phyloP scores from a whole-genome alignment of 2,797 vertebrate species.

The Sphaeramia orbicularis region DNA sequence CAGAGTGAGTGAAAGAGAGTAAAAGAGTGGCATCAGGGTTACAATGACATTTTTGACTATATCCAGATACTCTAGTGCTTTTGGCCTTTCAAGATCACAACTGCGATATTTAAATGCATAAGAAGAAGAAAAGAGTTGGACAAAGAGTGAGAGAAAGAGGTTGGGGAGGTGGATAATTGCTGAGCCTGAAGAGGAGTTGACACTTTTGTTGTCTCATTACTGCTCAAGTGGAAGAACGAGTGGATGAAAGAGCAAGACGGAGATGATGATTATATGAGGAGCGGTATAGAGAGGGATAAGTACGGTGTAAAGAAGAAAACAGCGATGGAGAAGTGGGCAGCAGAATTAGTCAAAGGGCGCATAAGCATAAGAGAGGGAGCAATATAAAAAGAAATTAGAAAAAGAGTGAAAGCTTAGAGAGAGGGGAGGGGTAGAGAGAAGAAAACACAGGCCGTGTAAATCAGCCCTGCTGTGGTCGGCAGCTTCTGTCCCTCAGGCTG shows the following conservation, averaged over 20 bases:
- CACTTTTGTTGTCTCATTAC: slow-evolving; percentile 74
- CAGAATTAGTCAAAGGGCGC: slow-evolving; percentile 55
- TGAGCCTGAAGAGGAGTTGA: slow-evolving; percentile 42
- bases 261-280: slow-evolving; percentile 34
- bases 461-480: slow-evolving; percentile 68
- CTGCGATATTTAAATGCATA: slow-evolving; percentile 45
- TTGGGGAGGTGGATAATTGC: slow-evolving; percentile 52
- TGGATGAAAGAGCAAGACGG: slow-evolving; percentile 45
- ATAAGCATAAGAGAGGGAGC: slow-evolving; percentile 52
- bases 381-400: slow-evolving; percentile 59
- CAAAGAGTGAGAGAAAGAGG: slow-evolving; percentile 4
- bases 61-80: slow-evolving; percentile 9
- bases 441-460: slow-evolving; percentile 57
- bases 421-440: slow-evolving; percentile 19
- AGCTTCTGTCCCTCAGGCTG: slow-evolving; percentile 73
- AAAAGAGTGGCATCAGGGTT: neutral
- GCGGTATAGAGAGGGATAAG: slow-evolving; percentile 30
- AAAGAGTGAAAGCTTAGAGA: slow-evolving; percentile 48
- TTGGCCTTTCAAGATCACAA: slow-evolving; percentile 56
- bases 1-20: neutral
- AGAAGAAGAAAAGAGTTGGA: slow-evolving; percentile 35
- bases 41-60: slow-evolving; percentile 2
- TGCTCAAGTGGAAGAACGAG: slow-evolving; percentile 66
- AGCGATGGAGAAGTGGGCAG: slow-evolving; percentile 44
- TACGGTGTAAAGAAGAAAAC: slow-evolving; percentile 40